Evolutionary conservation across 2,797 vertebrate genomes (phyloP).

Genomic region (Hipposideros larvatus): DNA sequence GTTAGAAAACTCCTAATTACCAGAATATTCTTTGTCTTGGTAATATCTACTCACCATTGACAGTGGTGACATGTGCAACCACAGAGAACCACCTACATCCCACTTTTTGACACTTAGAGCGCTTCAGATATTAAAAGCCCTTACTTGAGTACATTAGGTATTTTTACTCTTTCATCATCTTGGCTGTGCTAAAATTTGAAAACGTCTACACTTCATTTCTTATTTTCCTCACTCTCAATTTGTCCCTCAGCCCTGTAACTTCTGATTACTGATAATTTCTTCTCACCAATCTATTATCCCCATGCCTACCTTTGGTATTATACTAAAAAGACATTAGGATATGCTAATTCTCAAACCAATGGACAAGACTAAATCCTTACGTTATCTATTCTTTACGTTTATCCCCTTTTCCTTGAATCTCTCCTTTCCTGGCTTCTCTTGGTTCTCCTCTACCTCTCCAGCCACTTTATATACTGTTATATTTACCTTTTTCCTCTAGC

Average conservation of each 20-base stretch:
- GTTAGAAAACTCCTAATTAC: conserved; percentile 27
- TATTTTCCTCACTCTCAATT: conserved; percentile 24
- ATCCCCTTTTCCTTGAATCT: neutral
- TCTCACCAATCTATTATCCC: neutral
- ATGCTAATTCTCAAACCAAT: neutral
- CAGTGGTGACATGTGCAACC: neutral
- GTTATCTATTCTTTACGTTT: neutral
- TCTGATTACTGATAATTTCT: neutral
- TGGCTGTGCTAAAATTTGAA: conserved; percentile 8
- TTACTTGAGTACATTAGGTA: neutral
- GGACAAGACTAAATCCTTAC: neutral
- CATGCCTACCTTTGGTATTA: neutral
- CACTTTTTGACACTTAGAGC: neutral
- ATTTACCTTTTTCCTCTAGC: neutral
- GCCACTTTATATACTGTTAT: neutral
- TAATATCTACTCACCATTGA: neutral
- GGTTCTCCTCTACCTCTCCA: neutral
- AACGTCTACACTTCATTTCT: neutral
- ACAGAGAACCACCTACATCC: neutral
- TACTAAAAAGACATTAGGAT: neutral
- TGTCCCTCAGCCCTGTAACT: neutral
- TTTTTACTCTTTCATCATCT: neutral
- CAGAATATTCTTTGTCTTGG: neutral
- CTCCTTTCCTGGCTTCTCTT: neutral
- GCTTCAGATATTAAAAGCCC: neutral